phyloP scores from a whole-genome alignment of 2,888 invertebrate species.

The Lasioglossum pauxillum region DNA sequence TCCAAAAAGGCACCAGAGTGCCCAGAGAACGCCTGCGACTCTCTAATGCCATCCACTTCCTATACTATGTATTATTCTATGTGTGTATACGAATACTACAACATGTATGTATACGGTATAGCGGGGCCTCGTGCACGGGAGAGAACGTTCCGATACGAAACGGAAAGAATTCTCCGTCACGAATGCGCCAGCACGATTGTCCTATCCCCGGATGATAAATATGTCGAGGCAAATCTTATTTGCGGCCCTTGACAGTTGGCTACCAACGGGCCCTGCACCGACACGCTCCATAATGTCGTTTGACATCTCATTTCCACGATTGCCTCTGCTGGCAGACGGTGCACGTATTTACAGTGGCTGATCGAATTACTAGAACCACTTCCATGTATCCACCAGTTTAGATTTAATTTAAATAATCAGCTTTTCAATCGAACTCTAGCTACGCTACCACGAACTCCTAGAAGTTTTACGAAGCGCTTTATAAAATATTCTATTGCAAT shows the following conservation, averaged over 20 bases:
- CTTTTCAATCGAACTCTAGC: too few relatives aligned
- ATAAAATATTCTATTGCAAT: too few relatives aligned
- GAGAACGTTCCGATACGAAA: conserved; percentile 40
- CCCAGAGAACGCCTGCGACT: not conserved
- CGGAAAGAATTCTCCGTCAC: conserved; percentile 44
- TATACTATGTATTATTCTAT: not conserved
- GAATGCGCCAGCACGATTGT: conserved; percentile 67
- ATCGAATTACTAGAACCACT: not conserved
- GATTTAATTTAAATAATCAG: too few relatives aligned
- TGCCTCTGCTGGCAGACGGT: not conserved
- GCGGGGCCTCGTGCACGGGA: conserved; percentile 6
- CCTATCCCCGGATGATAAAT: conserved; percentile 68
- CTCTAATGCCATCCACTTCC: conserved; percentile 29
- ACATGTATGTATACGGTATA: not conserved
- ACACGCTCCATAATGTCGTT: conserved; percentile 51
- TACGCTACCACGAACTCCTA: too few relatives aligned
- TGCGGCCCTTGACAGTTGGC: conserved; percentile 64
- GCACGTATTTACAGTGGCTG: conserved; percentile 14
- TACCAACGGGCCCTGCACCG: conserved; percentile 55
- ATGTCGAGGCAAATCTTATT: conserved; percentile 66
- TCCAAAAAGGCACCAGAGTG: conserved; percentile 32
- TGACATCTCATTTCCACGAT: conserved; percentile 71
- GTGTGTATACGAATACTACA: not conserved
- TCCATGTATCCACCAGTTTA: not conserved
- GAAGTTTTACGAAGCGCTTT: too few relatives aligned